phyloP scores from a whole-genome alignment of 2,888 invertebrate genomes.

The Drosophila pseudotakahashii region DNA sequence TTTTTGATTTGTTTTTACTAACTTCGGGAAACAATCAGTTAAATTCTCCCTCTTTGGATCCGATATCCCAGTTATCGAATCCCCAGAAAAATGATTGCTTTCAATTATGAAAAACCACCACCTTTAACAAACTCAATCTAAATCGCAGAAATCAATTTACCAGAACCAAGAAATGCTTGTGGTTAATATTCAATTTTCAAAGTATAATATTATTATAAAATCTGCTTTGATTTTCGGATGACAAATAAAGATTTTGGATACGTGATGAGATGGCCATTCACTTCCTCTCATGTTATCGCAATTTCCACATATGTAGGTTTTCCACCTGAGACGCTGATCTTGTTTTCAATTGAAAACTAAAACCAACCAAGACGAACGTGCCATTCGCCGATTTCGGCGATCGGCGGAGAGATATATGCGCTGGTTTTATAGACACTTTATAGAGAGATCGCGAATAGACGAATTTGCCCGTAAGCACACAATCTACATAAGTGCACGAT shows the following conservation, averaged over 20 bases:
- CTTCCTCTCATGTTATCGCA: conserved; percentile 7
- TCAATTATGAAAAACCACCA: conserved; percentile 1
- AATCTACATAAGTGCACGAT: conserved; percentile 67
- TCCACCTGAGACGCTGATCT: conserved; percentile 19
- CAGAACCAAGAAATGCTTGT: neutral
- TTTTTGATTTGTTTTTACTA: too few species aligned
- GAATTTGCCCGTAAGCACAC: conserved; percentile 31
- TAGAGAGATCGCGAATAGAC: conserved; percentile 1
- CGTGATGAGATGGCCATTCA: conserved; percentile 26
- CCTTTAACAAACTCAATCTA: neutral
- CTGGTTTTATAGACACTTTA: conserved; percentile 2
- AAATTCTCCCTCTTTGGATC: too few species aligned
- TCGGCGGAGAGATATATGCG: conserved; percentile 16
- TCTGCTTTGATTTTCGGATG: neutral
- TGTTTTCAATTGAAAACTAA: conserved; percentile 16
- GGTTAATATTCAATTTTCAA: neutral
- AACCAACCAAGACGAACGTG: conserved; percentile 26
- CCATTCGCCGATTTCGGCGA: conserved; percentile 34
- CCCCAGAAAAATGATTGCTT: neutral
- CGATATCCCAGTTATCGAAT: too few species aligned
- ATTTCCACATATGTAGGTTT: conserved; percentile 14
- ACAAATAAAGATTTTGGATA: conserved; percentile 8
- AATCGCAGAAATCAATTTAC: neutral
- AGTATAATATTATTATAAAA: too few species aligned
- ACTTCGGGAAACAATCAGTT: too few species aligned